Base-by-base conservation (phyloP, 2,888 invertebrate genomes). In the Apamea crenata region DNA sequence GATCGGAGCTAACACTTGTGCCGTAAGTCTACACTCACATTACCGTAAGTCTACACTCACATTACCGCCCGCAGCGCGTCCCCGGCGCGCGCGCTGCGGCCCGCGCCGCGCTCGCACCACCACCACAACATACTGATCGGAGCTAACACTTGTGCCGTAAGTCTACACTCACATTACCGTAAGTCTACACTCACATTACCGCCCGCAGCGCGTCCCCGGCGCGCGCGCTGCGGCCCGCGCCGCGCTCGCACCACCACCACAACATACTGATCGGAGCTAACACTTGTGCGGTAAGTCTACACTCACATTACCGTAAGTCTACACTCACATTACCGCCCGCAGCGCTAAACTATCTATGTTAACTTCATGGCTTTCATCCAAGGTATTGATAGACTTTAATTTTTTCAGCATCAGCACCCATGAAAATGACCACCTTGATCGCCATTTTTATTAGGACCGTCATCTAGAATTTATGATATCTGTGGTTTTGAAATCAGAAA, bases 221-320 rank as follows among this genome's bases (percentile, higher is more conserved):
- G 36, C 36, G 36, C 36, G 36, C 36, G 36, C 36, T 97, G 36
- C 87, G 89, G 10, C 96, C 96, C 79, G 74, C 87, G 93, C 97
- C 86, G 97, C 97, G 71, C 95, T 95, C 87, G 95, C 97, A 91
- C 96, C 97, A 94, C 96, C 98, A 89, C 96, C 98, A 89, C 94
- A 95, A 94, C 88, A 96, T 96, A 77, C 87, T 95, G 77, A 95
- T 96, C 53, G 94, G 95, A 69, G 91, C 94, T 7, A 81, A 88
- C 63, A 84, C 84, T 29, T 67, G 59, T 16, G 16, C 79, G 0
- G 81, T 81, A 67, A 79, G 79, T 44, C 44, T 44, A 44, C 44
- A 44, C 44, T 44, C 10, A 10, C 44, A 44, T 44, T 44, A n/a
- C n/a, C n/a, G n/a, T n/a, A n/a, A n/a, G n/a, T n/a, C n/a, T n/a